Evolutionary conservation across 2,888 invertebrate species (phyloP).

Genomic region (Drosophila diplacantha): DNA sequence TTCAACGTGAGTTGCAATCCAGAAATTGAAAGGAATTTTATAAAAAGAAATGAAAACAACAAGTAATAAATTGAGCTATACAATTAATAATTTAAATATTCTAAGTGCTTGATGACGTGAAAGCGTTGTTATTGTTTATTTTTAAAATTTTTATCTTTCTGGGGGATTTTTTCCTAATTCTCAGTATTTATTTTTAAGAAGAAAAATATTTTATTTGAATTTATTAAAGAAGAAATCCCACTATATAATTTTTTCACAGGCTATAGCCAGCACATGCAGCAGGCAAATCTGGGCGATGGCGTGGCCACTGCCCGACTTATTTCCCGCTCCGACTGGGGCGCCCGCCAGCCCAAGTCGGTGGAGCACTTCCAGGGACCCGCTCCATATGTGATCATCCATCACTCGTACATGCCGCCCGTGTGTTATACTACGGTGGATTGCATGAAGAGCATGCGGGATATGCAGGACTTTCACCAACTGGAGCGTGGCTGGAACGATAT

Average conservation of each 20-base stretch:
- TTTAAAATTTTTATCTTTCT: no score
- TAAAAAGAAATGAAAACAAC: not conserved
- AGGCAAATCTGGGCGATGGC: slow-evolving; percentile 19
- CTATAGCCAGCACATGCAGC: slow-evolving; percentile 66
- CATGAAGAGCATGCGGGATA: slow-evolving; percentile 80
- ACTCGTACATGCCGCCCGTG: slow-evolving; percentile 82
- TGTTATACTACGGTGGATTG: slow-evolving; percentile 81
- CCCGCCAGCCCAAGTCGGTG: slow-evolving; percentile 78
- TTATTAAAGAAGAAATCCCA: not conserved
- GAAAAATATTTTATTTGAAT: not conserved
- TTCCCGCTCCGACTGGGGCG: slow-evolving; percentile 81
- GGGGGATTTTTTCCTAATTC: not conserved
- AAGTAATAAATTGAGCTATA: slow-evolving; percentile 1
- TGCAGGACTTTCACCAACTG: slow-evolving; percentile 83
- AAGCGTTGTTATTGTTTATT: not conserved
- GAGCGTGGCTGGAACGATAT: slow-evolving; percentile 84
- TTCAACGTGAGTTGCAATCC: slow-evolving; percentile 4
- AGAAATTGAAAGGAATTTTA: slow-evolving; percentile 15
- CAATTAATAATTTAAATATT: not conserved
- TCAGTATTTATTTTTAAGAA: not conserved
- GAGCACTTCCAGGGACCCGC: slow-evolving; percentile 80
- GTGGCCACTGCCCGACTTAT: slow-evolving; percentile 62
- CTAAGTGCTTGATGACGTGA: not conserved
- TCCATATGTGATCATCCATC: slow-evolving; percentile 85
- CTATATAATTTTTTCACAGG: slow-evolving; percentile 49